A percentile compares a stretch with the other conserved stretches of the same genome.
phyloP scores from a whole-genome alignment of 2,797 vertebrate species.

The Varecia variegata region DNA sequence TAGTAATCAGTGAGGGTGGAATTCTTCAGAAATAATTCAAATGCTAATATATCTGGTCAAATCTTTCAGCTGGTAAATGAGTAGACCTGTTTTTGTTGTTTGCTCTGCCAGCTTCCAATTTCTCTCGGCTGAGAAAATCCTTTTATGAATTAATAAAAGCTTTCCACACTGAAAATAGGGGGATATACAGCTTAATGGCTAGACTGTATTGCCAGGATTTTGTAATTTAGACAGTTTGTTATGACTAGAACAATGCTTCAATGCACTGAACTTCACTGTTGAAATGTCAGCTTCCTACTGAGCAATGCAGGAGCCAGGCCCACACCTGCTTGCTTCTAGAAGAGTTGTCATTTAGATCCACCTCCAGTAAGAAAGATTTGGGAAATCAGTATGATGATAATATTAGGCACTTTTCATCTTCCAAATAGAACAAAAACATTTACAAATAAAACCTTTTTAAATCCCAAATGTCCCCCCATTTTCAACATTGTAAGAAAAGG shows the following conservation, averaged over 20 bases:
- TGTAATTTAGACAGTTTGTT: constrained; percentile 37
- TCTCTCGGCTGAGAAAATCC: constrained; percentile 60
- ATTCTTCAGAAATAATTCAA: constrained; percentile 65
- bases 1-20: constrained; percentile 23
- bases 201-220: constrained; percentile 43
- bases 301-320: neutral
- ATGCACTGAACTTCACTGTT: constrained; percentile 39
- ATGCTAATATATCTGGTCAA: constrained; percentile 59
- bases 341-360: neutral
- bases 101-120: constrained; percentile 57
- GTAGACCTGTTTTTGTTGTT: constrained; percentile 53
- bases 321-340: neutral
- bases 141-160: constrained; percentile 71
- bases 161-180: constrained; percentile 57
- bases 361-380: neutral
- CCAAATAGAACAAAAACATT: neutral
- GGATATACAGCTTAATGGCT: constrained; percentile 16
- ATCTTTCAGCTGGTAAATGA: constrained; percentile 63
- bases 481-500: neutral
- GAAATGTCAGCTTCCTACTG: constrained; percentile 53
- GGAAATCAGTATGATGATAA: neutral
- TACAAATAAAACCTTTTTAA: neutral
- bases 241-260: constrained; percentile 37
- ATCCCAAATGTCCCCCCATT: neutral
- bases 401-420: neutral